phyloP scores from a whole-genome alignment of 1,140 invertebrate genomes.

The Agrypnia vestita region DNA sequence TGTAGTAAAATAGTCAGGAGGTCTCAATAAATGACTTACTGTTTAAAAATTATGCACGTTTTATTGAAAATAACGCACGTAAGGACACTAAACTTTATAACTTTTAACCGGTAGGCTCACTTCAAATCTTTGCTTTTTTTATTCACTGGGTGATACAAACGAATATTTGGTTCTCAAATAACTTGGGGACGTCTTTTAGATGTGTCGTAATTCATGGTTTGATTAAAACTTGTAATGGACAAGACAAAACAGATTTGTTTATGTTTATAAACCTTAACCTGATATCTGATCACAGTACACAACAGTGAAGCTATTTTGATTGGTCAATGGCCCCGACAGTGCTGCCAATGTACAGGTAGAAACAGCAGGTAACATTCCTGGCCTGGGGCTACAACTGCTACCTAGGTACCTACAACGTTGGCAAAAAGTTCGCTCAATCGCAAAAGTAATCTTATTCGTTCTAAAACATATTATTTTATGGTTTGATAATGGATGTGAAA shows the following conservation, averaged over 20 bases:
- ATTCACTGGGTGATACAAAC: not conserved
- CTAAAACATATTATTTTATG: too few relatives aligned
- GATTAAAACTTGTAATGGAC: not conserved
- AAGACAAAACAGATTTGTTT: slow-evolving; percentile 36
- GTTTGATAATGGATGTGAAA: too few relatives aligned
- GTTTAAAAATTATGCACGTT: not conserved
- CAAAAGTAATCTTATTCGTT: too few relatives aligned
- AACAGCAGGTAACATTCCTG: slow-evolving; percentile 40
- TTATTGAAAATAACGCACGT: not conserved
- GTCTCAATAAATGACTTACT: not conserved
- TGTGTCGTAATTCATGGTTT: slow-evolving; percentile 27
- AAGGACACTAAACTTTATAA: not conserved
- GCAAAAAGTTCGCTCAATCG: not conserved
- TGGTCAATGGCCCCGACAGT: slow-evolving; percentile 57
- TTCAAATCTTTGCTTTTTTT: not conserved
- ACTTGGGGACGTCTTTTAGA: not conserved
- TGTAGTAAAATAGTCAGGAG: not conserved
- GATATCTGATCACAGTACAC: not conserved
- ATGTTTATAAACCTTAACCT: slow-evolving; percentile 41
- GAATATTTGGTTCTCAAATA: not conserved
- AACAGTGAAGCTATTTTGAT: slow-evolving; percentile 32
- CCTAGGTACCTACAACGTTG: not conserved
- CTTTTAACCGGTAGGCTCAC: not conserved
- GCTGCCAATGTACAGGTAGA: slow-evolving; percentile 49
- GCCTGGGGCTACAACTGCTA: not conserved